These are phyloP conservation scores for Corvus cornix DNA, from an alignment of 2,113 vertebrate genomes.

Conservation along the genomic window DNA sequence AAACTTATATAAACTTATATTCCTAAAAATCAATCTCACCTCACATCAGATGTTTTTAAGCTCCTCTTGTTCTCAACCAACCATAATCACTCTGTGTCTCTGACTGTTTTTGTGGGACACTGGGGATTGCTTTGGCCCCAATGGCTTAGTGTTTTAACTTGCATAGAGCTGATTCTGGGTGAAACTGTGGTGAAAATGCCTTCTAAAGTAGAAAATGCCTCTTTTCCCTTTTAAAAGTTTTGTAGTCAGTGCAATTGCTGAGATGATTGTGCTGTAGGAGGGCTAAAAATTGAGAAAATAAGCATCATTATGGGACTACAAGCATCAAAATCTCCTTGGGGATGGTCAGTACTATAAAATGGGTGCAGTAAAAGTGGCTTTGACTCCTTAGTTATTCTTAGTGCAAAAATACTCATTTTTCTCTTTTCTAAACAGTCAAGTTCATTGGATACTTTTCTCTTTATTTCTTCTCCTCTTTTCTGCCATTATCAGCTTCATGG, in stretches of 20 bases:
- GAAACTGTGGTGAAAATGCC: neutral
- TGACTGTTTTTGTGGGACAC: neutral
- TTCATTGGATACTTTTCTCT: neutral
- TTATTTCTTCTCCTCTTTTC: neutral
- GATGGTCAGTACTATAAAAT: neutral
- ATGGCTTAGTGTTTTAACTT: neutral
- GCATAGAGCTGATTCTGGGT: neutral
- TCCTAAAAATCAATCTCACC: neutral
- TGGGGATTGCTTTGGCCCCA: neutral
- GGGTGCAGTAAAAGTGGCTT: neutral
- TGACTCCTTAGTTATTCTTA: neutral
- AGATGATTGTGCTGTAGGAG: neutral
- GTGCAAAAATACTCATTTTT: neutral
- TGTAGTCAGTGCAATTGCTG: neutral
- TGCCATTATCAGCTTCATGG: neutral
- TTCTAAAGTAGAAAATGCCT: neutral
- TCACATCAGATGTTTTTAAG: neutral
- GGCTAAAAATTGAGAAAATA: neutral
- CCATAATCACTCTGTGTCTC: neutral
- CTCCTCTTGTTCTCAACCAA: neutral
- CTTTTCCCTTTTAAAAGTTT: neutral
- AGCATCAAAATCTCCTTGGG: neutral
- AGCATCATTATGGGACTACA: neutral
- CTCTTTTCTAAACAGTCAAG: neutral
- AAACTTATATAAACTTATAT: neutral